Conservation (phyloP, 2,113 vertebrate species). For the Mus spicilegus region DNA sequence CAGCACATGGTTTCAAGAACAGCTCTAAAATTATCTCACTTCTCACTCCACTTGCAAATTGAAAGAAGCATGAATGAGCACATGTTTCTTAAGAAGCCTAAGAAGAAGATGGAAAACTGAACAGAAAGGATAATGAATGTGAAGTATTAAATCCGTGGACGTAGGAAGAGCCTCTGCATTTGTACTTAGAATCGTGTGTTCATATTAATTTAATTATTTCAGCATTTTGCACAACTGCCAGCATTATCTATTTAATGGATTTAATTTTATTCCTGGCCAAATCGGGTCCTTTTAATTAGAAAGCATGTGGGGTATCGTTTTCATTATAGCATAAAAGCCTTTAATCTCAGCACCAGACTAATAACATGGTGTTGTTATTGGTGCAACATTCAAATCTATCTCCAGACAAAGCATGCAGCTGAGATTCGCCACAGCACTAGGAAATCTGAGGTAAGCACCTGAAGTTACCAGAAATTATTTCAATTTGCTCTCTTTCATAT, state of each 20-base stretch:
- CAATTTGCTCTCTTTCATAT: background rate
- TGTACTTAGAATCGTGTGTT: constrained; percentile 23
- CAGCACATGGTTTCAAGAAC: background rate
- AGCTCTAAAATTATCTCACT: constrained; percentile 2
- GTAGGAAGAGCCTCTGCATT: background rate
- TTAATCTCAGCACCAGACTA: background rate
- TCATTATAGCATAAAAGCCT: constrained; percentile 39
- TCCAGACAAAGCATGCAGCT: constrained; percentile 33
- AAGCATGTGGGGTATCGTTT: background rate
- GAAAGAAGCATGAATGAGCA: background rate
- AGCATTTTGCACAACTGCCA: background rate
- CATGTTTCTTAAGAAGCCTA: background rate
- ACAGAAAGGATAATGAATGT: background rate
- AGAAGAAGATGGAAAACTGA: background rate
- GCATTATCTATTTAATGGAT: background rate
- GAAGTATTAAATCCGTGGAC: background rate
- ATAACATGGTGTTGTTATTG: background rate
- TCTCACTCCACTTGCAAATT: constrained; percentile 19
- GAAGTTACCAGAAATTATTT: constrained; percentile 11
- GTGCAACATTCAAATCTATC: constrained; percentile 48
- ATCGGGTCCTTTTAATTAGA: constrained; percentile 8
- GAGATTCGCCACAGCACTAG: constrained; percentile 30
- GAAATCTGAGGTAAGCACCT: constrained; percentile 4
- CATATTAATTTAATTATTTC: constrained; percentile 50
- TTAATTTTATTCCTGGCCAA: constrained; percentile 57